phyloP scores from a whole-genome alignment of 2,888 invertebrate species.

The Athalia cordata region DNA sequence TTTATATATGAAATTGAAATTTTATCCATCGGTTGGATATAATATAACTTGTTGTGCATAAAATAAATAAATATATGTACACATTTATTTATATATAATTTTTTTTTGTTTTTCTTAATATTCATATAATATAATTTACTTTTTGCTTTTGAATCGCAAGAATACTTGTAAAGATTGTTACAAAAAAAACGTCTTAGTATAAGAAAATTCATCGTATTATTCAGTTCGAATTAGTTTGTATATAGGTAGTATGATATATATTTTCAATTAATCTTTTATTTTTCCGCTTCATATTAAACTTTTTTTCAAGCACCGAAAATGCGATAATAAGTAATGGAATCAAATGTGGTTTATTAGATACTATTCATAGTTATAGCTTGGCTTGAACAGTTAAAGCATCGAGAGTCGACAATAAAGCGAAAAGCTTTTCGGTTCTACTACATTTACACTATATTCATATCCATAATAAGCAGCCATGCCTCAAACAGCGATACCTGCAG shows the following conservation, averaged over 20 bases:
- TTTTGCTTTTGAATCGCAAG: constrained; percentile 27
- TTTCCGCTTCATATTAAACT: too few relatives aligned
- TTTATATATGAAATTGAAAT: too few relatives aligned
- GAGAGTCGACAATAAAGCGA: constrained; percentile 5
- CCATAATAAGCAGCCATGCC: constrained; percentile 5
- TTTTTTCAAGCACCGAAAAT: neutral
- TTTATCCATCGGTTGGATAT: too few relatives aligned
- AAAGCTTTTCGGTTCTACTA: constrained; percentile 27
- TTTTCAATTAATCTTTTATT: too few relatives aligned
- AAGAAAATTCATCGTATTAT: neutral
- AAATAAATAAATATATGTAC: too few relatives aligned
- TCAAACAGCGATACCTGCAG: constrained; percentile 8
- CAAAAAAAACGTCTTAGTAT: constrained; percentile 21
- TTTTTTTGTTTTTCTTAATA: constrained; percentile 10
- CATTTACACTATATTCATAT: constrained; percentile 9
- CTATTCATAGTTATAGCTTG: neutral
- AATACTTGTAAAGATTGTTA: constrained; percentile 33
- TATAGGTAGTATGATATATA: neutral
- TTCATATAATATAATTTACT: constrained; percentile 5
- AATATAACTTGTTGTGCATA: too few relatives aligned
- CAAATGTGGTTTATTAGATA: neutral
- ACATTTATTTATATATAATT: neutral
- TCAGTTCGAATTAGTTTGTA: neutral
- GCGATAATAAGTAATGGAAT: neutral
- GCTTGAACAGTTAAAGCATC: neutral